Evolutionary conservation across 2,113 vertebrate genomes (phyloP), one percentile per base, ranked within the genome.

Genomic region (Sisor rabdophorus): DNA sequence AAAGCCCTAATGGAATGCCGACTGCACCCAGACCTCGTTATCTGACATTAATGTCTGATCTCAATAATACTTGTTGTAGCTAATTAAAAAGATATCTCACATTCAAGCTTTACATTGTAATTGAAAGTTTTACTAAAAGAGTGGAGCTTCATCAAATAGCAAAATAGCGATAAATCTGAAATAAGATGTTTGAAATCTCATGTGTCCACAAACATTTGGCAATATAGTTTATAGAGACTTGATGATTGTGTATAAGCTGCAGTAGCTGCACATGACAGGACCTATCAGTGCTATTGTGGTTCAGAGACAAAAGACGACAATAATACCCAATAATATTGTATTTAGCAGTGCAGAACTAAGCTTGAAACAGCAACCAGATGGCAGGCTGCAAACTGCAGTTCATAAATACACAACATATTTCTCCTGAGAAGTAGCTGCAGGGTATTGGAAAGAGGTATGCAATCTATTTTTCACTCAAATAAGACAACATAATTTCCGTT

Each of bases 271-370:
- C 75, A 48, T 86, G 89, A 90, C 86, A 84, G 82, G 83, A 60
- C n/a, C 85, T 89, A 87, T 90, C 89, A 87, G 55, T 76, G 60
- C 71, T 77, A 85, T 85, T 89, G 86, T 84, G 79, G 24, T 19
- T 71, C 71, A 65, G 75, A 81, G 74, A 88, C 82, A 89, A 89
- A 89, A 83, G 82, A 82, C 73, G 55, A 67, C 65, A 80, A 84
- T 80, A 76, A 81, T 86, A 82, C 79, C 52, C 81, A 79, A 64
- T 84, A 76, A 80, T 84, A 76, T 87, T 86, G 87, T 72, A 79
- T 80, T 73, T 84, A 72, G 44, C 76, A 75, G 82, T 75, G 85
- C 80, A 17, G 78, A 84, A 82, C 85, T 75, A 86, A 87, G 76
- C 77, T 54, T 76, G 71, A 82, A 84, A 85, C 61, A 79, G 78